phyloP scores from a whole-genome alignment of 2,888 invertebrate species.

The Mimas tiliae region DNA sequence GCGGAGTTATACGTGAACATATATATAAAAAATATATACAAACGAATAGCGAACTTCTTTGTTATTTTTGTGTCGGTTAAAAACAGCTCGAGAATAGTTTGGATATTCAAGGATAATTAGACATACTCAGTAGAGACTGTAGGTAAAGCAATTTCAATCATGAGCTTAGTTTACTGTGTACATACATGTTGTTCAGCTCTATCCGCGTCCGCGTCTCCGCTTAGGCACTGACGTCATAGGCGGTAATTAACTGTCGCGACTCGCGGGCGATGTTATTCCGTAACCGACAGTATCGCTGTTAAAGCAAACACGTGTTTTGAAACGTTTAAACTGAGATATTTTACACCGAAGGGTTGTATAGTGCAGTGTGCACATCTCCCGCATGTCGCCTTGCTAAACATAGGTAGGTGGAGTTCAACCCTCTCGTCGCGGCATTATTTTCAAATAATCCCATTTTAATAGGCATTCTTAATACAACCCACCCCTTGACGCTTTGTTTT shows the following conservation, averaged over 20 bases:
- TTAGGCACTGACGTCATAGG: constrained; percentile 11
- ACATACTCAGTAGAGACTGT: neutral
- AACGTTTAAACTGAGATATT: constrained; percentile 77
- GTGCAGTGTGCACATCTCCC: constrained; percentile 48
- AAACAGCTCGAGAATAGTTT: neutral
- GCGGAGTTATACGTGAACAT: too few species aligned
- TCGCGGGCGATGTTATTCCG: constrained; percentile 65
- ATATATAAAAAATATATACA: too few species aligned
- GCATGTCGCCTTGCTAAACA: constrained; percentile 73
- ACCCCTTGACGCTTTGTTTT: constrained; percentile 70
- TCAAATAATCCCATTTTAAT: constrained; percentile 68
- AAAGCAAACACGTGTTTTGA: constrained; percentile 76
- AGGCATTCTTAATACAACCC: constrained; percentile 69
- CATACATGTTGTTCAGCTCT: neutral
- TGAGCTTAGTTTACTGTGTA: neutral
- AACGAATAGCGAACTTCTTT: too few species aligned
- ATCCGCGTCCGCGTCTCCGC: neutral
- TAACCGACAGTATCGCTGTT: constrained; percentile 66
- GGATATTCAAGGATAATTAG: neutral
- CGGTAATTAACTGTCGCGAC: constrained; percentile 62
- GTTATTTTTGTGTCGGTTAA: too few species aligned
- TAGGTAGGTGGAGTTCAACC: constrained; percentile 56
- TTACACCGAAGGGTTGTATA: constrained; percentile 77
- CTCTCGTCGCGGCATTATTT: constrained; percentile 59
- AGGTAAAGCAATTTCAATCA: neutral